Base-by-base conservation (phyloP, 2,797 vertebrate genomes). In the Sylvia borin region DNA sequence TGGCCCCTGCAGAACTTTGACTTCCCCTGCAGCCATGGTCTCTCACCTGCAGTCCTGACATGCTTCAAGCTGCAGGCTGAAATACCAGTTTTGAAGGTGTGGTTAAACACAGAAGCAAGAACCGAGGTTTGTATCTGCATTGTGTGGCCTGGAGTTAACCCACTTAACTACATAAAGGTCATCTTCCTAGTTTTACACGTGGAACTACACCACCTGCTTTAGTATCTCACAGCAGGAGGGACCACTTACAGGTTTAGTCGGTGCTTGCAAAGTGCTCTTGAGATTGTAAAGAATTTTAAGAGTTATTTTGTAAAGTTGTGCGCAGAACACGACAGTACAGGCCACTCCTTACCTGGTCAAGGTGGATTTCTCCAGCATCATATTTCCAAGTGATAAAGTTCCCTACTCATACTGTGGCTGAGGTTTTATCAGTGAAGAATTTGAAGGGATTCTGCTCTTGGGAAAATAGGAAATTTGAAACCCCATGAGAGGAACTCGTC, bases 201-300 rank as follows among this genome's bases (percentile, higher is more conserved):
- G 91, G 27, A 82, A 88, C 54, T 83, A 58, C 54, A 48, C 20
- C 74, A 78, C 17, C 16, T 85, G 11, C 71, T 93, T 95, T 40
- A 71, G 14, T 55, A 34, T 47, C 66, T 75, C 58, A 83, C 71
- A 88, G 57, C 7, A 8, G 15, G 1, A 66, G 48, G n/a, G 14
- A 43, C 16, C 36, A 70, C 82, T 85, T 72, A 13, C 32, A 65
- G 82, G 40, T 75, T 80, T 58, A 80, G 55, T 1, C 16, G 7
- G 29, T 79, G 66, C 27, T 76, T 85, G 71, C 54, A 62, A 95
- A 92, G 60, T 13, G 47, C 47, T 95, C 53, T 85, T 54, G 65
- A 94, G 20, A 22, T 19, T 84, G 43, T 42, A 50, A 95, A 86
- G 68, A 68, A 77, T 60, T 77, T 95, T 62, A 80, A 94, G 67